Conservation (phyloP, 2,888 invertebrate genomes). For the Pseudococcus viburni region DNA sequence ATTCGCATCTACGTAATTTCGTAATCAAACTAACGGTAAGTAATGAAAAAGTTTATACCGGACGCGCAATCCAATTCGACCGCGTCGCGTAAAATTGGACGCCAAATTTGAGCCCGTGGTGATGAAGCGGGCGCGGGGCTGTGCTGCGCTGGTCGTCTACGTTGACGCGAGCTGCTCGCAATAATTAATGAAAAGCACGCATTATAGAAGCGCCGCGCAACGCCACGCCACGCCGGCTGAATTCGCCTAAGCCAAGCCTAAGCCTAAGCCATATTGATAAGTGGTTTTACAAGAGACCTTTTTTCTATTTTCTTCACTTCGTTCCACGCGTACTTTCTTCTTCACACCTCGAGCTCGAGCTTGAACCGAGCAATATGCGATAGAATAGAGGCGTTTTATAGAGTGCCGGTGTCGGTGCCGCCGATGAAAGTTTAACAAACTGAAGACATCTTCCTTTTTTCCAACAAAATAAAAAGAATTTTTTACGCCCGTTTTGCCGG, state of each 20-base stretch:
- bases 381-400: no score
- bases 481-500: no score
- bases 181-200: conserved; percentile 4
- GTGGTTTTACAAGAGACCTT: neutral
- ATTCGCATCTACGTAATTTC: neutral
- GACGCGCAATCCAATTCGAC: neutral
- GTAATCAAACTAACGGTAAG: neutral
- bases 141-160: no score
- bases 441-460: conserved; percentile 5
- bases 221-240: no score
- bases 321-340: no score
- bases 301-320: neutral
- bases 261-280: conserved; percentile 1
- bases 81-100: no score
- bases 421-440: conserved; percentile 10
- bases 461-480: neutral
- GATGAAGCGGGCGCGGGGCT: neutral
- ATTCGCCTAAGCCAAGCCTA: no score
- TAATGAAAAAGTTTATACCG: neutral
- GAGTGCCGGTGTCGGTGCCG: neutral
- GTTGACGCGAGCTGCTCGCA: neutral
- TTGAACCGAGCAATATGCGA: no score
- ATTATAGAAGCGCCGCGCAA: no score
- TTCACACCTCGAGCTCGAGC: neutral
- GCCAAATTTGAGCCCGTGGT: neutral